Conservation (phyloP, 1,140 invertebrate genomes). For the Linepithema humile region DNA sequence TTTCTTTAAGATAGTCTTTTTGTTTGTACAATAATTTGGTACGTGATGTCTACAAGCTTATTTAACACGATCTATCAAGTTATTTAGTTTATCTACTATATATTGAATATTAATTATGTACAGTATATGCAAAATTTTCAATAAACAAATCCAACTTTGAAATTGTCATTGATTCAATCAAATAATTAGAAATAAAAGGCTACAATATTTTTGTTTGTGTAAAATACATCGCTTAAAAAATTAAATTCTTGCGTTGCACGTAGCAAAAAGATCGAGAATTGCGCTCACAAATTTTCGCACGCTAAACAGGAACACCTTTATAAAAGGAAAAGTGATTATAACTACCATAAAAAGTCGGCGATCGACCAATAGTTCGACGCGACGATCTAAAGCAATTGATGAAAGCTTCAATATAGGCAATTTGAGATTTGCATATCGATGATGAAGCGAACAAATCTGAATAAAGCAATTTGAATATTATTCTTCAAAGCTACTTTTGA, state of each 20-base stretch:
- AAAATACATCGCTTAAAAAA: not conserved
- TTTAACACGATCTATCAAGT: too few relatives aligned
- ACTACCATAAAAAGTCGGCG: not conserved
- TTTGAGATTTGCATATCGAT: not conserved
- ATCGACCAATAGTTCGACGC: not conserved
- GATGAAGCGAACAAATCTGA: not conserved
- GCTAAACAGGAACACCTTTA: not conserved
- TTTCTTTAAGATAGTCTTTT: not conserved
- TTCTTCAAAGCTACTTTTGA: not conserved
- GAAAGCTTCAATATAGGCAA: not conserved
- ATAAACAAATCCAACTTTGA: too few relatives aligned
- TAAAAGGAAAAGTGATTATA: not conserved
- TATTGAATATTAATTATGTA: too few relatives aligned
- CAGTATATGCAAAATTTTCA: too few relatives aligned
- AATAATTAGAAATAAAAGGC: not conserved
- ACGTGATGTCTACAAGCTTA: too few relatives aligned
- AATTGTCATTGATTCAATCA: too few relatives aligned
- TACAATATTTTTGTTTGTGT: not conserved
- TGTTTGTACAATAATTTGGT: too few relatives aligned
- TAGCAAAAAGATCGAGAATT: not conserved
- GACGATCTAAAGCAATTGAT: conserved; percentile 5
- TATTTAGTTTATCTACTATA: too few relatives aligned
- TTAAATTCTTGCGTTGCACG: not conserved
- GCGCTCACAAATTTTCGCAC: not conserved
- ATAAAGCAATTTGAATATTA: not conserved